A percentile compares a stretch with the other conserved stretches of the same genome.
phyloP scores from a whole-genome alignment of 2,888 invertebrate species.

The Ceraclea dissimilis region DNA sequence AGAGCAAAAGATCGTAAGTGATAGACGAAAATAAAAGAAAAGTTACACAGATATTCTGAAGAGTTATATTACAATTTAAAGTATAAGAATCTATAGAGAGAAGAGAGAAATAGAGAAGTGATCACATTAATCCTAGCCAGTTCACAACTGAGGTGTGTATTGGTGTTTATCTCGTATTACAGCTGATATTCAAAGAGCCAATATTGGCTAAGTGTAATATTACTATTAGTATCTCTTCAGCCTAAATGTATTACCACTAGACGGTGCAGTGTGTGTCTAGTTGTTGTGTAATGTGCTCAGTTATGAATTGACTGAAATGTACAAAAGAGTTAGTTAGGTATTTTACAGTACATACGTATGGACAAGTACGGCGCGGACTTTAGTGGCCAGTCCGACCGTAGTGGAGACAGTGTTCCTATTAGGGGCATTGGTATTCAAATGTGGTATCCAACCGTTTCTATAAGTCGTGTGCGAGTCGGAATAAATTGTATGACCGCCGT shows the following conservation, averaged over 20 bases:
- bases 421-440: constrained; percentile 66
- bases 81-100: constrained; percentile 19
- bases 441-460: constrained; percentile 36
- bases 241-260: constrained; percentile 5
- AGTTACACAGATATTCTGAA: constrained; percentile 35
- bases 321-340: constrained; percentile 18
- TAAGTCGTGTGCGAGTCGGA: constrained; percentile 14
- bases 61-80: constrained; percentile 23
- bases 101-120: constrained; percentile 22
- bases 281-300: constrained; percentile 22
- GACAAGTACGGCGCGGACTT: constrained; percentile 39
- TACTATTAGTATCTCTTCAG: too few relatives aligned
- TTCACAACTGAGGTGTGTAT: constrained; percentile 27
- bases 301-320: constrained; percentile 25
- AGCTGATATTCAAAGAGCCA: background rate
- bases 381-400: constrained; percentile 34
- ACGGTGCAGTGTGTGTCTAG: constrained; percentile 14
- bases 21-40: constrained; percentile 32
- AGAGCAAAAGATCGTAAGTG: constrained; percentile 22
- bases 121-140: constrained; percentile 23
- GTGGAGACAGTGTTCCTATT: constrained; percentile 20
- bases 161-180: constrained; percentile 20
- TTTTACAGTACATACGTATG: constrained; percentile 20
- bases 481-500: constrained; percentile 18
- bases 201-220: too few relatives aligned